Evolutionary conservation across 2,888 invertebrate species (phyloP), one percentile per base, ranked within the genome.

Genomic region (Cistogaster globosa): DNA sequence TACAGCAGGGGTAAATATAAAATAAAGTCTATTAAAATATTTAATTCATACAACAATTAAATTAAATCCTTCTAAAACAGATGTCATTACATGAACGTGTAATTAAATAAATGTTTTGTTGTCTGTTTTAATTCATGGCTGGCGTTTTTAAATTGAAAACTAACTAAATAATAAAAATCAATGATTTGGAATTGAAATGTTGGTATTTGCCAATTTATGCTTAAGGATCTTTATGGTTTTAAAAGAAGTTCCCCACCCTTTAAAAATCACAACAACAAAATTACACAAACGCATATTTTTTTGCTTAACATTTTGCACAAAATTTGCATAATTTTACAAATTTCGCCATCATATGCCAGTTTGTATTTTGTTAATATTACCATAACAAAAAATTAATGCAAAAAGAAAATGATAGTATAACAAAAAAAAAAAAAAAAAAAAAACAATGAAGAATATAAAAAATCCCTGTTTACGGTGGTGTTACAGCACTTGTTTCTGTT

Each of bases 321-420:
- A 85, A 82, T 85, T 85, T 85, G 78, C 85, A 85, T 85, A 85
- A 85, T 85, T 85, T 79, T 53, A 60, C 62, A 76, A 74, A 78
- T 75, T 85, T 78, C 62, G 65, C 78, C 78, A 85, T 85, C 85
- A 85, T 85, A 85, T 85, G 82, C 78, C 85, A 77, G 84, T 74
- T 84, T 78, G 82, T 82, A 79, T 69, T 67, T 51, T 69, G 65
- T 78, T 82, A 74, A 78, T 85, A 85, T 85, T 85, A 75, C 82
- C 82, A 85, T 82, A 85, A 85, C 84, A 85, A 74, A 81, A 84
- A 60, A 18, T 77, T 69, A 51, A 78, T 18, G 48, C 48, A 65
- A 71, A 26, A 55, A 71, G n/a, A 32, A n/a, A 5, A 16, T 6
- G 14, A 68, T 4, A 32, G 57, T n/a, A n/a, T n/a, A n/a, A n/a